These are phyloP conservation scores for Cynaeus angustus DNA, from an alignment of 2,888 invertebrate genomes.

Conservation along the genomic window DNA sequence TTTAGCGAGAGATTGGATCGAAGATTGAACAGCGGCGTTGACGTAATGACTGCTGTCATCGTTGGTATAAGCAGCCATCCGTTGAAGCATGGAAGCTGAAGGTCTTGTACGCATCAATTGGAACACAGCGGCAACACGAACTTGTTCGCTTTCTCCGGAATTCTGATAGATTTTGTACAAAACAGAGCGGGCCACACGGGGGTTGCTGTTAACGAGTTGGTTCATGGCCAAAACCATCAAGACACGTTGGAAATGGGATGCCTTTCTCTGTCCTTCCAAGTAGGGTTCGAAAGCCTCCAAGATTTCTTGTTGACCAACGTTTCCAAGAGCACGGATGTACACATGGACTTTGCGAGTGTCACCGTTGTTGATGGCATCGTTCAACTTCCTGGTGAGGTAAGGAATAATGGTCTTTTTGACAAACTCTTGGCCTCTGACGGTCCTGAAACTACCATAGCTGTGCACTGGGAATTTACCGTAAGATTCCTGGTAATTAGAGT, in stretches of 20 bases:
- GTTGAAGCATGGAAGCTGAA: constrained; percentile 78
- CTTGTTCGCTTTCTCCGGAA: constrained; percentile 77
- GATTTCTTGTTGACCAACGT: constrained; percentile 77
- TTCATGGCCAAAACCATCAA: constrained; percentile 77
- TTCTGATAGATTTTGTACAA: constrained; percentile 81
- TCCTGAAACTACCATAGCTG: constrained; percentile 77
- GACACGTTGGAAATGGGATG: constrained; percentile 78
- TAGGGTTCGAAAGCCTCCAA: constrained; percentile 79
- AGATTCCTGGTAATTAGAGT: constrained; percentile 75
- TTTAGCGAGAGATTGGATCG: constrained; percentile 75
- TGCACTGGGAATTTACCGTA: constrained; percentile 79
- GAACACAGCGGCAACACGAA: constrained; percentile 79
- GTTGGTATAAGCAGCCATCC: constrained; percentile 81
- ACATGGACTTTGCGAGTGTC: constrained; percentile 76
- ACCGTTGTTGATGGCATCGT: constrained; percentile 73
- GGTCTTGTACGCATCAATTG: constrained; percentile 77
- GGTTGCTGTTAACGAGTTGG: constrained; percentile 73
- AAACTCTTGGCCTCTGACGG: constrained; percentile 72
- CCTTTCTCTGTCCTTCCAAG: constrained; percentile 76
- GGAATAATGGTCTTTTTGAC: constrained; percentile 77
- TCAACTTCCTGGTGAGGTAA: constrained; percentile 74
- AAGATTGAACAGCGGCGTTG: constrained; percentile 77
- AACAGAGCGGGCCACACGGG: constrained; percentile 74
- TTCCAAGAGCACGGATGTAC: constrained; percentile 79
- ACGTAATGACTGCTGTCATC: constrained; percentile 78